Evolutionary conservation across 2,888 invertebrate species (phyloP).

Genomic region (Dolomedes plantarius): DNA sequence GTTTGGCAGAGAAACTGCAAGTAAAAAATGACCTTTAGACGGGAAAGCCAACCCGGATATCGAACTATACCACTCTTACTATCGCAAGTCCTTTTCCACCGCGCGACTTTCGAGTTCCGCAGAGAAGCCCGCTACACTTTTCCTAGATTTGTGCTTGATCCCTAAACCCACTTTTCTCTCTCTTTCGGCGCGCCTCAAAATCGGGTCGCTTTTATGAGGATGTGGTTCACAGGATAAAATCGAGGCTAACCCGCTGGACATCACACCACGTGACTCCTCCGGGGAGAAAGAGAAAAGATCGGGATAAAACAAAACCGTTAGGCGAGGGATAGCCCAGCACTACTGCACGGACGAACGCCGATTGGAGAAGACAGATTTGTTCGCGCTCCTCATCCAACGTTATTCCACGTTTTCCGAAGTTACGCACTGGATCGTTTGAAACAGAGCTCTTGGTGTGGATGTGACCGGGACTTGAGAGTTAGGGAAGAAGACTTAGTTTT

Average conservation of each 20-base stretch:
- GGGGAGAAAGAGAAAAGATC: constrained; percentile 45
- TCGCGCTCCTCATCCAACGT: constrained; percentile 1
- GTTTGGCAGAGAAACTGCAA: too few relatives aligned
- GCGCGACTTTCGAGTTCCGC: neutral
- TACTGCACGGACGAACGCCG: constrained; percentile 38
- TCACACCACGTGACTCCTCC: constrained; percentile 53
- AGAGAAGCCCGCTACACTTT: neutral
- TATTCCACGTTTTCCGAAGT: constrained; percentile 22
- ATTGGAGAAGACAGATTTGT: constrained; percentile 27
- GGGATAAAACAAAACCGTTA: constrained; percentile 67
- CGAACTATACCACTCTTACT: too few relatives aligned
- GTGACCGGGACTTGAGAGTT: neutral
- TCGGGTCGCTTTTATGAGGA: constrained; percentile 59
- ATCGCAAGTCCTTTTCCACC: neutral
- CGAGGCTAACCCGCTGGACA: constrained; percentile 69
- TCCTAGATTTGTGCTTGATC: constrained; percentile 17
- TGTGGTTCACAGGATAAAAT: constrained; percentile 48
- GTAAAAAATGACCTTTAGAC: too few relatives aligned
- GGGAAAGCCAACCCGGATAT: neutral
- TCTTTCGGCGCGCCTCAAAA: constrained; percentile 36
- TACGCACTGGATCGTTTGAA: constrained; percentile 40
- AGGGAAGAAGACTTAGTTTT: neutral
- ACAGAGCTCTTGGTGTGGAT: neutral
- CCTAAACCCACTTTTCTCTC: constrained; percentile 30
- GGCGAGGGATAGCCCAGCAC: constrained; percentile 33